Evolutionary conservation across 1,140 invertebrate genomes (phyloP), one percentile per base, ranked within the genome.

Genomic region (Cryptotermes secundus): DNA sequence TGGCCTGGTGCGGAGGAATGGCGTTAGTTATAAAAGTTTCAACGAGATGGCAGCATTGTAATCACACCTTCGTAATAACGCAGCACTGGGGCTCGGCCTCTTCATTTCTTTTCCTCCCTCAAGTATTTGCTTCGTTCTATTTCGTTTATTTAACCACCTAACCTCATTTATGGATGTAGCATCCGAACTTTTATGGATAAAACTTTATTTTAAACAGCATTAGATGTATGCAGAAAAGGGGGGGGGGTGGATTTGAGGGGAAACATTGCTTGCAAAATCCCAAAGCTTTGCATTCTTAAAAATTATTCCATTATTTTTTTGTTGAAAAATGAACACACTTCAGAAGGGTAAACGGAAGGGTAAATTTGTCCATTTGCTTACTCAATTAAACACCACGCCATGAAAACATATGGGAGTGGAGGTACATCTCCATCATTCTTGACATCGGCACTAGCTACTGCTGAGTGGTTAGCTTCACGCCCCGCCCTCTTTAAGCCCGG

Each of bases 51-150:
- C 26, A 72, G n/a, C 59, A 72, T 72, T 72, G 59, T 72, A 72
- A 72, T 72, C 26, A 72, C 59, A 72, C 59, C 59, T 72, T 72
- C 59, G 31, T 72, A 72, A 72, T 72, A 72, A 72, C 59, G n/a
- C 22, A 72, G 31, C 26, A 72, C 59, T 72, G 59, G 59, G n/a
- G 26, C 59, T n/a, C 26, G 31, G 26, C 31, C n/a, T n/a, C 59
- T n/a, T 14, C 59, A 72, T 72, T 16, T 72, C 59, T 26, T 72
- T n/a, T 31, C 59, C 31, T 72, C 7, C 26, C n/a, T 31, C 59
- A 31, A 7, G 59, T 72, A 72, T 72, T 72, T 72, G 26, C 59
- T 31, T 31, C 26, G 59, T 72, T 72, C 59, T 72, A 31, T 72
- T 72, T 72, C 59, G 59, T 72, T 72, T 72, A 72, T 72, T 72